Percentiles rank a stretch among this genome's conserved stretches.
Evolutionary conservation across 2,113 vertebrate genomes (phyloP).

Genomic region (Willisornis vidua): DNA sequence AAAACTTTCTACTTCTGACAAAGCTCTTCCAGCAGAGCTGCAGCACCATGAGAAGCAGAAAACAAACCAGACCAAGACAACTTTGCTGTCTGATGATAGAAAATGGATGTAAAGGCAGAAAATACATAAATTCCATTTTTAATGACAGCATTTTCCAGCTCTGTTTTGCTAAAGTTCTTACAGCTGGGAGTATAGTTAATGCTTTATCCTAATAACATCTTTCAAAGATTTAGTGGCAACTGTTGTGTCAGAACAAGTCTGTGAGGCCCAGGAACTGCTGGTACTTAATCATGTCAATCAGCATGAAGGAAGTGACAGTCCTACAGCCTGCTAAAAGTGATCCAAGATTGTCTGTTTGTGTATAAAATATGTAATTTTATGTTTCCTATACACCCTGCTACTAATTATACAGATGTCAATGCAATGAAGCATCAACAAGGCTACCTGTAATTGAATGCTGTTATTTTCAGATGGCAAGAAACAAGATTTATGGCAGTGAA

Average conservation of each 20-base stretch:
- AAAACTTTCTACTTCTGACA: neutral
- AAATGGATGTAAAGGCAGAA: neutral
- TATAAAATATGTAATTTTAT: neutral
- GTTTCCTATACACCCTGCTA: neutral
- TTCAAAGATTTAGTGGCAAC: neutral
- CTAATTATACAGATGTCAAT: neutral
- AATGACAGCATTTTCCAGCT: neutral
- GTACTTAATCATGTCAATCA: neutral
- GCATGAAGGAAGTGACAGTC: neutral
- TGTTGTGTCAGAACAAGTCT: neutral
- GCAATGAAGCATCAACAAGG: neutral
- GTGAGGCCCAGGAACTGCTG: neutral
- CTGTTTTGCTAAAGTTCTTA: neutral
- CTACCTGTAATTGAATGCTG: neutral
- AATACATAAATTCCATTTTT: neutral
- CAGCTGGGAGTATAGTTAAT: neutral
- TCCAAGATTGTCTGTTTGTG: neutral
- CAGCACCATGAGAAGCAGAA: neutral
- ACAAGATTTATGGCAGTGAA: neutral
- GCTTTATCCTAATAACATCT: neutral
- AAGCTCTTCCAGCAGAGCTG: neutral
- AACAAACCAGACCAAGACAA: neutral
- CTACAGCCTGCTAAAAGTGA: neutral
- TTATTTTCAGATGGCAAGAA: neutral
- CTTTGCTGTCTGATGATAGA: neutral